A percentile compares a stretch with the other conserved stretches of the same genome.
These are phyloP conservation scores for Drosophila stalkeri DNA, from an alignment of 2,888 invertebrate species.

Conservation along the genomic window DNA sequence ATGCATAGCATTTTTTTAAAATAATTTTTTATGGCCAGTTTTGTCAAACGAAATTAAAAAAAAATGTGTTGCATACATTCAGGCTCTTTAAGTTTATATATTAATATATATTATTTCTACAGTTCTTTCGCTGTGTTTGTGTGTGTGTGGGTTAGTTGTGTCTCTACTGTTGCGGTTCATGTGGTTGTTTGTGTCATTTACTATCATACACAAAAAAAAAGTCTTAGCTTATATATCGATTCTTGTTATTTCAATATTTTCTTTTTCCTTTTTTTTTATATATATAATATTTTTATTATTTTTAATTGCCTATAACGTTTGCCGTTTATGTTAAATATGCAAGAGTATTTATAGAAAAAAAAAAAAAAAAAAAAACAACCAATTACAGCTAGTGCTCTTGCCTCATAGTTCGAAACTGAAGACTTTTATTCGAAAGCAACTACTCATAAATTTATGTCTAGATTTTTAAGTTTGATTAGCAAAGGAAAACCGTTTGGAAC, in stretches of 20 bases:
- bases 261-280: constrained; percentile 7
- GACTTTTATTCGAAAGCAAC: constrained; percentile 20
- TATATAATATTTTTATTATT: constrained; percentile 7
- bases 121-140: constrained; percentile 14
- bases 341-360: constrained; percentile 13
- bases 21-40: neutral
- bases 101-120: constrained; percentile 1
- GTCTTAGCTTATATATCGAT: constrained; percentile 28
- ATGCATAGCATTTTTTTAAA: neutral
- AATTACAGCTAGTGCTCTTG: constrained; percentile 32
- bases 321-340: constrained; percentile 34
- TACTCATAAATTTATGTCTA: constrained; percentile 36
- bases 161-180: constrained; percentile 25
- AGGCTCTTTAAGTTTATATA: constrained; percentile 6
- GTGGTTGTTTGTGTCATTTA: constrained; percentile 34
- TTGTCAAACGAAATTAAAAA: constrained; percentile 1
- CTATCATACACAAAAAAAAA: constrained; percentile 69
- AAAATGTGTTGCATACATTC: constrained; percentile 27
- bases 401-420: constrained; percentile 20
- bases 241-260: constrained; percentile 9
- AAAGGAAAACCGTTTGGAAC: constrained; percentile 7
- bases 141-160: constrained; percentile 6
- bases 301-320: constrained; percentile 46
- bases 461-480: constrained; percentile 22
- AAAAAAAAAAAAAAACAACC: constrained; percentile 20